Evolutionary conservation across 2,113 vertebrate species (phyloP), one percentile per base, ranked within the genome.

Genomic region (Pitta sordida): DNA sequence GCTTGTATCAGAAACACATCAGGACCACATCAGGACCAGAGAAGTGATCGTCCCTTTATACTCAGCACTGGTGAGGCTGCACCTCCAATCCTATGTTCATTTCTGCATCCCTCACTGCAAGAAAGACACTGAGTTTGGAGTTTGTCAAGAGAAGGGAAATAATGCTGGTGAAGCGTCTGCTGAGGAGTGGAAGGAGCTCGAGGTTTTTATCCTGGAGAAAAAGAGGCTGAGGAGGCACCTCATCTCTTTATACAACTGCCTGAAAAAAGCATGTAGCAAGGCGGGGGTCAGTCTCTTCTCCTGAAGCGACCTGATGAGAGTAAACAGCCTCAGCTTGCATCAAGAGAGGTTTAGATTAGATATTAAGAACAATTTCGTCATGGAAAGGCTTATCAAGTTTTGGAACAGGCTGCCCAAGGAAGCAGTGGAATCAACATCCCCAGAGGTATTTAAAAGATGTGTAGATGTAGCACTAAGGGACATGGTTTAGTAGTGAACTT

Each of bases 131-230:
- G 34, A 67, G 53, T n/a, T n/a, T n/a, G 46, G 8, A 46, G 5
- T 0, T 0, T 7, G 29, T 34, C 46, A 24, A 52, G 21, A 53
- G 30, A 36, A n/a, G 17, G 34, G 15, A 27, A 73, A 17, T 2
- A 1, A 6, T 48, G 67, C 26, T 79, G 39, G 13, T 53, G 46
- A 36, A 53, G 17, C 7, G 12, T 48, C 21, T 32, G 10, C 6
- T 53, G 21, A 41, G 39, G 39, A 73, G 30, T 8, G 5, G 52
- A 48, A 11, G 26, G 21, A 53, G 17, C 39, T 48, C 67, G 24
- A 12, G 4, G 5, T 48, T 4, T 60, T 48, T 27, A 48, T 15
- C 15, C 9, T 36, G 24, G 6, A 67, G 39, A 36, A 91, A 84
- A 73, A 21, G 15, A 60, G 16, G 27, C 10, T 60, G 17, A 15